Base-by-base conservation (phyloP, 2,113 vertebrate species). In the Bos indicus region DNA sequence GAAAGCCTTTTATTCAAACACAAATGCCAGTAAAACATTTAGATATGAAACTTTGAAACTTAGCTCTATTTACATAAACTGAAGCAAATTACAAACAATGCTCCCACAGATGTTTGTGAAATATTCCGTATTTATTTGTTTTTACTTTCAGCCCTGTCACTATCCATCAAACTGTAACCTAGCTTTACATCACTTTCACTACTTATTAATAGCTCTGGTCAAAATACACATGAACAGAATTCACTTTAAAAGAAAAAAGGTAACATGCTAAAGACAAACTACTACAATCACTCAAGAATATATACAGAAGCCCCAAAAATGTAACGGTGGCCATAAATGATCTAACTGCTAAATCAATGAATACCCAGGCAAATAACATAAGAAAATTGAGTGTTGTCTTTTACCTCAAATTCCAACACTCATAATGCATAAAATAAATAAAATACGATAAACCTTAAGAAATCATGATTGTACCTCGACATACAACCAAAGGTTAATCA, bases 1-100 rank as follows among this genome's bases (percentile, higher is more conserved):
- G 56, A 97, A 91, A 97, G 60, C 12, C 88, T 96, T 96, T 94
- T 74, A 90, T 67, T 87, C 67, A 85, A 96, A 48, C 93, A 97
- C 46, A 93, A 88, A 57, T 16, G 30, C 12, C 21, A 74, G n/a
- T 84, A 91, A 95, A 90, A 83, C 54, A 88, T n/a, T 92, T 56
- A 25, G 54, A 77, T 36, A 64, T 26, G 46, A 19, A 94, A 36
- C 85, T 82, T n/a, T n/a, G 23, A 90, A 60, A 62, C n/a, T 52
- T 40, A 74, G 51, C 48, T 21, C 52, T 51, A 93, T 23, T 94
- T 81, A 88, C 92, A 64, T 57, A 84, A 91, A 89, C 28, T 54
- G 80, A 94, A 8, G 54, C 40, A 82, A 95, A 95, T 62, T 56
- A 64, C 4, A 77, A 78, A 54, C 19, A 93, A 80, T 84, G 30